Evolutionary conservation across 2,113 vertebrate genomes (phyloP).

Genomic region (Microcebus murinus): DNA sequence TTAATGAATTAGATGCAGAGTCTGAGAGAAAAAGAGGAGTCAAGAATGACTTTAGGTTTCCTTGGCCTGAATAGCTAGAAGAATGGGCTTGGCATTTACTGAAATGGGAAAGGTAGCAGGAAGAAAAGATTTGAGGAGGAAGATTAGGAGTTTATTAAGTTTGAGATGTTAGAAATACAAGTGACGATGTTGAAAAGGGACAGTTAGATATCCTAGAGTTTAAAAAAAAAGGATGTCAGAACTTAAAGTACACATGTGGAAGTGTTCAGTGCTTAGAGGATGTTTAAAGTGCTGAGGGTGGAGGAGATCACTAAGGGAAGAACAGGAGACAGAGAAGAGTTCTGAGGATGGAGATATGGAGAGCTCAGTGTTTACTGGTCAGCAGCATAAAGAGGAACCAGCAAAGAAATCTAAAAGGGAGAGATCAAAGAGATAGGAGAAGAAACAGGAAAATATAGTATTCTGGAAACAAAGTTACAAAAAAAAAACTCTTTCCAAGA

Average conservation of each 20-base stretch:
- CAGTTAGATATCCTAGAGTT: background rate
- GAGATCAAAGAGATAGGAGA: background rate
- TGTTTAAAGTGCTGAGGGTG: background rate
- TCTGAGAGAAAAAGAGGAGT: background rate
- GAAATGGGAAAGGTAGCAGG: background rate
- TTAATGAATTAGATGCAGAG: background rate
- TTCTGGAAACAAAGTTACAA: background rate
- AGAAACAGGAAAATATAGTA: background rate
- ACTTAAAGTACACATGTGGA: background rate
- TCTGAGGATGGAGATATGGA: background rate
- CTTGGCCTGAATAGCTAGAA: background rate
- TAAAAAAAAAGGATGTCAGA: background rate
- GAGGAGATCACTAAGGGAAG: background rate
- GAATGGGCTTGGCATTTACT: background rate
- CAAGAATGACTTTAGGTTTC: background rate
- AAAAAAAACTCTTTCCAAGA: background rate
- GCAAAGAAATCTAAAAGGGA: background rate
- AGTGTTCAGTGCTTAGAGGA: background rate
- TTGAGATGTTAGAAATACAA: background rate
- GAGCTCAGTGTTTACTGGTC: background rate
- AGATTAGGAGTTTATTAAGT: background rate
- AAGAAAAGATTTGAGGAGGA: background rate
- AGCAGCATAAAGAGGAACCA: background rate
- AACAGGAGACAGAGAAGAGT: background rate
- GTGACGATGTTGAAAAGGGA: background rate